Evolutionary conservation across 2,888 invertebrate species (phyloP).

Genomic region (Pachycephus smyrnensis): DNA sequence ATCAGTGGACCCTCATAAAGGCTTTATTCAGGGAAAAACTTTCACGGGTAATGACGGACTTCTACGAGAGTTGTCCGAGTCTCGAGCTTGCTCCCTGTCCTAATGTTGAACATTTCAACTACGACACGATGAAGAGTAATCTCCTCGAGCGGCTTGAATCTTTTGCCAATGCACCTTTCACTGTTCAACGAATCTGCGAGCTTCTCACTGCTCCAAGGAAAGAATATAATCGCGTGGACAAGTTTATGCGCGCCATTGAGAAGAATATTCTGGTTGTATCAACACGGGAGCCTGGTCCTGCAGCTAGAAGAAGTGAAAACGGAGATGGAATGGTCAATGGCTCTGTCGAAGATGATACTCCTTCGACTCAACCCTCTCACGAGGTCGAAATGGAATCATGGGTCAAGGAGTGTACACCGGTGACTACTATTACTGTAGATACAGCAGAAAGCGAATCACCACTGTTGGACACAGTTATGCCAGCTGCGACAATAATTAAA

Average conservation of each 20-base stretch:
- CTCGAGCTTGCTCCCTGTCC: conserved; percentile 88
- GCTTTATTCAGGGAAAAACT: conserved; percentile 90
- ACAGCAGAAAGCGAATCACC: conserved; percentile 43
- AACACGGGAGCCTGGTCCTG: conserved; percentile 68
- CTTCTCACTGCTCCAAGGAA: conserved; percentile 89
- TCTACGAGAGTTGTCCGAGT: conserved; percentile 82
- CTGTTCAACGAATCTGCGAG: conserved; percentile 96
- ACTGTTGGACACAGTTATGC: conserved; percentile 39
- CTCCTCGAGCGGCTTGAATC: conserved; percentile 85
- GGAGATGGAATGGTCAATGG: conserved; percentile 65
- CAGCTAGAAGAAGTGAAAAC: conserved; percentile 60
- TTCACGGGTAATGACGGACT: conserved; percentile 87
- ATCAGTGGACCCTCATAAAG: conserved; percentile 91
- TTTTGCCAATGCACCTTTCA: conserved; percentile 93
- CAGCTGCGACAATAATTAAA: conserved; percentile 42
- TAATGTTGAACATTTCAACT: conserved; percentile 92
- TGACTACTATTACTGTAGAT: conserved; percentile 42
- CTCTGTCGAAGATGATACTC: conserved; percentile 55
- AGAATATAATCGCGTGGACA: conserved; percentile 95
- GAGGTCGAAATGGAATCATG: conserved; percentile 63
- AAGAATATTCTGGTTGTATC: conserved; percentile 91
- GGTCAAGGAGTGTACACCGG: conserved; percentile 58
- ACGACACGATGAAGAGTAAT: conserved; percentile 87
- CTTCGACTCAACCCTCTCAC: conserved; percentile 35
- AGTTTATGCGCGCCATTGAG: conserved; percentile 96